These are phyloP conservation scores for Tiaroga cobitis DNA, from an alignment of 2,797 vertebrate genomes.

Conservation along the genomic window DNA sequence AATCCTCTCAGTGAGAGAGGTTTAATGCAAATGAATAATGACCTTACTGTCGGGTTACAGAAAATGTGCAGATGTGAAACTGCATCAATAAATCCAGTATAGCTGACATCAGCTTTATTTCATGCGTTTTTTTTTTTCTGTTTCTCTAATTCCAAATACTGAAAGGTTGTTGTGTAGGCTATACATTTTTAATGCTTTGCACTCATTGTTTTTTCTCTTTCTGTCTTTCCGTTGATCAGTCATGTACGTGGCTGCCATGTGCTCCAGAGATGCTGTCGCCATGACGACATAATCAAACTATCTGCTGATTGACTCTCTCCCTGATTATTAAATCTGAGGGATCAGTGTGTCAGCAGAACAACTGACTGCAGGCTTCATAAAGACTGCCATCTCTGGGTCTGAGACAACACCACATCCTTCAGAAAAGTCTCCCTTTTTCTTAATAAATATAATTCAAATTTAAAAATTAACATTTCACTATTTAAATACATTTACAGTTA, in stretches of 20 bases:
- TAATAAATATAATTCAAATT: neutral
- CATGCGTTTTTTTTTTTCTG: neutral
- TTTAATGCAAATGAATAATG: conserved; percentile 7
- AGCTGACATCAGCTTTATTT: neutral
- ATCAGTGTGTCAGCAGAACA: conserved; percentile 20
- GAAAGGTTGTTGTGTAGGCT: neutral
- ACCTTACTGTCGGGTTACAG: conserved; percentile 1
- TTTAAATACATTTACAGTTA: neutral
- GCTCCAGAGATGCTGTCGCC: conserved; percentile 32
- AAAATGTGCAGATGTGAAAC: neutral
- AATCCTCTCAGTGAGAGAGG: conserved; percentile 1
- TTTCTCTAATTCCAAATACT: neutral
- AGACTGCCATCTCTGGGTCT: conserved; percentile 25
- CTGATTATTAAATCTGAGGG: conserved; percentile 20
- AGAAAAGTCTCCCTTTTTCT: neutral
- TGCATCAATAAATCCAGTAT: neutral
- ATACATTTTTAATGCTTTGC: neutral
- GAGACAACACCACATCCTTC: conserved; percentile 3
- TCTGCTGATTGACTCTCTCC: conserved; percentile 33
- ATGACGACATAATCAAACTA: conserved; percentile 52
- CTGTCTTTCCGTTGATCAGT: conserved; percentile 18
- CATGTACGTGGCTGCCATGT: neutral
- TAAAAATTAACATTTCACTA: neutral
- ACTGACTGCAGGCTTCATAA: conserved; percentile 23
- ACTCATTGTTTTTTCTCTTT: neutral